These are phyloP conservation scores for Callithrix jacchus DNA, from an alignment of 2,113 vertebrate genomes.

Conservation along the genomic window DNA sequence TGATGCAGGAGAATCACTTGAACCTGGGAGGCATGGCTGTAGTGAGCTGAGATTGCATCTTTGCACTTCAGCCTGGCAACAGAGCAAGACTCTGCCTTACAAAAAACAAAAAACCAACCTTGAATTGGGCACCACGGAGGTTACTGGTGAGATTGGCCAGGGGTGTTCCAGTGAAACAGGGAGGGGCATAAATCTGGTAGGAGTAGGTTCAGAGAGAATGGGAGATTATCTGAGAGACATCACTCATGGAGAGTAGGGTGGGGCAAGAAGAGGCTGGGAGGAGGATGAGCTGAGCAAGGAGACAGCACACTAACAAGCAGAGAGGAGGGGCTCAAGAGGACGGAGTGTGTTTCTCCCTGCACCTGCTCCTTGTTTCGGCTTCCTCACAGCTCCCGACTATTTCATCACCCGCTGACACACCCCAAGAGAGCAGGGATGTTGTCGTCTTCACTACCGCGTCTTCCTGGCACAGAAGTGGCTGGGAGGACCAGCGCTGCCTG, in stretches of 20 bases:
- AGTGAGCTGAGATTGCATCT: too few species aligned
- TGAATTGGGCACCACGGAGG: accelerated
- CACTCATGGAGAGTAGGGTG: background rate
- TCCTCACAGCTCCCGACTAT: background rate
- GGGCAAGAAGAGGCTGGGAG: background rate
- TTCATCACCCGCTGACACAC: accelerated
- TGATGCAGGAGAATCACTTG: too few species aligned
- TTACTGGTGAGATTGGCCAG: background rate
- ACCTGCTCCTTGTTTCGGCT: background rate
- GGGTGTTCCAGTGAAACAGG: background rate
- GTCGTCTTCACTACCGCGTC: background rate
- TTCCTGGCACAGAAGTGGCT: background rate
- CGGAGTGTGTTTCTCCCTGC: accelerated
- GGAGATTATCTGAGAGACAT: background rate
- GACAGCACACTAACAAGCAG: too few species aligned
- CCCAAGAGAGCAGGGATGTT: background rate
- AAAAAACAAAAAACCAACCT: background rate
- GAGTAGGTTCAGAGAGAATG: background rate
- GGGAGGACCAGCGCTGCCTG: background rate
- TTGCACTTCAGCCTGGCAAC: too few species aligned
- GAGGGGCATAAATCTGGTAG: background rate
- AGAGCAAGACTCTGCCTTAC: too few species aligned
- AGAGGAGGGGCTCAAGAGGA: background rate
- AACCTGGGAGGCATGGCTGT: too few species aligned
- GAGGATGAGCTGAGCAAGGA: background rate